Conservation (phyloP, 2,113 vertebrate genomes). For the Oxyura jamaicensis region DNA sequence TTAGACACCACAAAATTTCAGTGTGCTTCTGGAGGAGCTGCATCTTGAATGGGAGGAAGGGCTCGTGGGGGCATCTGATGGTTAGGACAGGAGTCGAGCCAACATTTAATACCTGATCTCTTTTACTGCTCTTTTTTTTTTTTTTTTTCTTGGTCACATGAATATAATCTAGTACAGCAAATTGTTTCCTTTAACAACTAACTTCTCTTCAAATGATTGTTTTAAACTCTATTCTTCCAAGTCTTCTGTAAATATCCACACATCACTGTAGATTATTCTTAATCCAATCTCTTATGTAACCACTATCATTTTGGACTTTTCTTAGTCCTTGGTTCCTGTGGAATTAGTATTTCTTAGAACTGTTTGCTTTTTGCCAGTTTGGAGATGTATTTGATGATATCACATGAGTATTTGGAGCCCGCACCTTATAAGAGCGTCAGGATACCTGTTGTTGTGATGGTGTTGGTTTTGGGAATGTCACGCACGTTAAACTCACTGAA, state of each 20-base stretch:
- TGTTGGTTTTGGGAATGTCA: conserved; percentile 54
- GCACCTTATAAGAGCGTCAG: conserved; percentile 15
- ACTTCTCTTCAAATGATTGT: conserved; percentile 67
- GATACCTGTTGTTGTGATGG: conserved; percentile 62
- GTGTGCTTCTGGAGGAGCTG: neutral
- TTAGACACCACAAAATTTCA: neutral
- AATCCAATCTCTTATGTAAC: conserved; percentile 81
- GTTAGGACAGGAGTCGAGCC: conserved; percentile 57
- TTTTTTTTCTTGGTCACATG: conserved; percentile 46
- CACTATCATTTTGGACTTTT: conserved; percentile 75
- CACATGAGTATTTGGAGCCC: conserved; percentile 46
- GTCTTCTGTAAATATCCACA: conserved; percentile 78
- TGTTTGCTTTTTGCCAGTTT: conserved; percentile 66
- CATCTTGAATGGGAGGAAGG: neutral
- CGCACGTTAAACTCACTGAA: conserved; percentile 23
- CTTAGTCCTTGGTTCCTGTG: conserved; percentile 69
- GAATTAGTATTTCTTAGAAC: conserved; percentile 81
- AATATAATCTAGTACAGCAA: conserved; percentile 70
- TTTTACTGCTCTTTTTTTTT: conserved; percentile 26
- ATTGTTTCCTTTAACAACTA: conserved; percentile 74
- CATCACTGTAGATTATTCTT: conserved; percentile 79
- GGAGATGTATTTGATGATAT: conserved; percentile 62
- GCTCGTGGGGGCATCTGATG: conserved; percentile 19
- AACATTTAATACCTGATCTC: conserved; percentile 69
- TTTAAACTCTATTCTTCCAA: conserved; percentile 76